Percentiles rank a stretch among this genome's conserved stretches.
phyloP scores from a whole-genome alignment of 2,797 vertebrate species.

The Peromyscus nudipes region DNA sequence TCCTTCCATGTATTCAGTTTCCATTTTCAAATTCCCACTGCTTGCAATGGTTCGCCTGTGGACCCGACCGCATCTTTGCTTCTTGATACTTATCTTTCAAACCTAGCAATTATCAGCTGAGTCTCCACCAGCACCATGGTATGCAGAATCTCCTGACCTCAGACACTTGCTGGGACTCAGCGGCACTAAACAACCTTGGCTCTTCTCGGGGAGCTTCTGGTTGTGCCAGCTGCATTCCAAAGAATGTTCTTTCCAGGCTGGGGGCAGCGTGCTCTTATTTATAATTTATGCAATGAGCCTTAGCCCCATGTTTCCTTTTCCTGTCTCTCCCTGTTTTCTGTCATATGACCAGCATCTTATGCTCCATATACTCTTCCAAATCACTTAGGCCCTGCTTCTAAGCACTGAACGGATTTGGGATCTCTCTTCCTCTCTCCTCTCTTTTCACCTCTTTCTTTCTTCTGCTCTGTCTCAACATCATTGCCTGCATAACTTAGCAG shows the following conservation, averaged over 20 bases:
- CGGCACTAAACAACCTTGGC: neutral
- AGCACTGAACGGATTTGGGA: neutral
- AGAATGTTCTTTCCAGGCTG: neutral
- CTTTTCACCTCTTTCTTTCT: neutral
- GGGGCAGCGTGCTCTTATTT: neutral
- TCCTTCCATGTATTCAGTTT: neutral
- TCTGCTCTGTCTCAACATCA: neutral
- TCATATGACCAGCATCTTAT: neutral
- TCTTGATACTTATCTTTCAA: constrained; percentile 71
- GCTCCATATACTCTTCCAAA: neutral
- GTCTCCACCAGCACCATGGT: neutral
- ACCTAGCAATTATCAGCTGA: constrained; percentile 72
- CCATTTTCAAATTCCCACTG: constrained; percentile 64
- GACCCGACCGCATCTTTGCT: constrained; percentile 51
- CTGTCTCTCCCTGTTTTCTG: neutral
- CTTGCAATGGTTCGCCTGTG: constrained; percentile 38
- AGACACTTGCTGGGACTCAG: constrained; percentile 26
- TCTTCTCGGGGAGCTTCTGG: neutral
- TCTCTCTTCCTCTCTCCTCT: neutral
- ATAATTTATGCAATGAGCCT: neutral
- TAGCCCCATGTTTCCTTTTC: neutral
- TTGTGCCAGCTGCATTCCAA: neutral
- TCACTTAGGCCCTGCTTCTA: neutral
- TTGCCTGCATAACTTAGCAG: neutral
- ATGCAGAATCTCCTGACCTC: constrained; percentile 55